These are phyloP conservation scores for Drosophila paramelanica DNA, from an alignment of 2,888 invertebrate species.

Conservation along the genomic window DNA sequence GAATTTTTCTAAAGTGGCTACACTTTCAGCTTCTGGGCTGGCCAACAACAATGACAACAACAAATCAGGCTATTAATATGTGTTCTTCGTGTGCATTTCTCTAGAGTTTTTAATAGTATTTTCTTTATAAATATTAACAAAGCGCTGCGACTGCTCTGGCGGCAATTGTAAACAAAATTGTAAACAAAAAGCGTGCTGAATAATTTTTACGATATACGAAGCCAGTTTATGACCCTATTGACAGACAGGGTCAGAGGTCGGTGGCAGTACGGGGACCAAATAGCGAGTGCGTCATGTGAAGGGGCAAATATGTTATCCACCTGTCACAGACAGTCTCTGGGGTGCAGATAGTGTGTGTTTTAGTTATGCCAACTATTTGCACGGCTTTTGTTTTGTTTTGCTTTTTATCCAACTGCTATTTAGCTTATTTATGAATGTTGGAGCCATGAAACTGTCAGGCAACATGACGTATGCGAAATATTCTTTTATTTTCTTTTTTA, in stretches of 20 bases:
- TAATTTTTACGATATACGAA: slow-evolving; percentile 63
- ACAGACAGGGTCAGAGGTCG: slow-evolving; percentile 13
- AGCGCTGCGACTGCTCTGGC: slow-evolving; percentile 30
- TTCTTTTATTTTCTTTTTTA: slow-evolving; percentile 18
- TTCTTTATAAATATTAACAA: slow-evolving; percentile 37
- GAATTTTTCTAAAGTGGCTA: too few species aligned
- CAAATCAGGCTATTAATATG: slow-evolving; percentile 46
- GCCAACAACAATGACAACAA: slow-evolving; percentile 35
- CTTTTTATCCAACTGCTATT: slow-evolving; percentile 27
- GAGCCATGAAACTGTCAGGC: slow-evolving; percentile 54
- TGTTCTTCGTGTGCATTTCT: slow-evolving; percentile 53
- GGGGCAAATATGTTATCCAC: slow-evolving; percentile 30
- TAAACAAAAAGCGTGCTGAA: slow-evolving; percentile 65
- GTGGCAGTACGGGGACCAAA: neutral
- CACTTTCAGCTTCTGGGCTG: neutral
- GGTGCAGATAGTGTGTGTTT: slow-evolving; percentile 19
- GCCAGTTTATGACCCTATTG: slow-evolving; percentile 56
- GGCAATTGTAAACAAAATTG: slow-evolving; percentile 67
- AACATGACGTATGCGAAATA: slow-evolving; percentile 50
- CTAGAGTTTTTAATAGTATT: slow-evolving; percentile 64
- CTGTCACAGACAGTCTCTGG: slow-evolving; percentile 7
- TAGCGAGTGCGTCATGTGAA: slow-evolving; percentile 46
- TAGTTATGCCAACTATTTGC: slow-evolving; percentile 58
- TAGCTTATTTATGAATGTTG: slow-evolving; percentile 44
- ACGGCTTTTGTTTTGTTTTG: slow-evolving; percentile 2